A percentile compares a stretch with the other conserved stretches of the same genome.
These are phyloP conservation scores for Dendrocincla tyrannina DNA, from an alignment of 2,797 vertebrate species.

Conservation along the genomic window DNA sequence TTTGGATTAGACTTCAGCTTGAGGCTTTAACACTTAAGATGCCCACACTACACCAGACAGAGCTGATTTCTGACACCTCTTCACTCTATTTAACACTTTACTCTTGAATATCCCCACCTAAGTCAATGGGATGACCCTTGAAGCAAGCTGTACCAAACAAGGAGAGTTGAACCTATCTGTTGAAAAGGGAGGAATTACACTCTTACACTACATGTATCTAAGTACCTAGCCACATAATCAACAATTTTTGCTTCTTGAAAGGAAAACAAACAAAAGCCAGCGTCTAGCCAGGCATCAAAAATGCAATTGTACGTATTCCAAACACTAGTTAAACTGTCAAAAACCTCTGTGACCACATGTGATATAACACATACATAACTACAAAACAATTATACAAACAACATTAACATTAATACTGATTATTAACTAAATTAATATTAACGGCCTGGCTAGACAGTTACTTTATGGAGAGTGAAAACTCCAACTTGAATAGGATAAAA, in stretches of 20 bases:
- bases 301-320: background rate
- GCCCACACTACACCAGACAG: background rate
- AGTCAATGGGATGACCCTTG: background rate
- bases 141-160: background rate
- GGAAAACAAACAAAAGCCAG: background rate
- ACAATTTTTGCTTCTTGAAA: background rate
- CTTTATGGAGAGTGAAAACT: background rate
- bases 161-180: background rate
- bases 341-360: background rate
- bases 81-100: background rate
- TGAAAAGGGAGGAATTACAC: background rate
- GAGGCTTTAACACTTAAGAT: conserved; percentile 26
- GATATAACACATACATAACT: background rate
- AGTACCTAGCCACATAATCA: background rate
- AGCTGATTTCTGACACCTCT: background rate
- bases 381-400: background rate
- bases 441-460: background rate
- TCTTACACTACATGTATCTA: background rate
- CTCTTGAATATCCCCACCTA: background rate
- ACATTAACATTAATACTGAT: background rate
- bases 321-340: background rate
- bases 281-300: background rate
- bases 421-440: background rate
- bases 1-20: background rate
- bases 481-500: background rate